phyloP scores from a whole-genome alignment of 2,797 vertebrate genomes.

The Crocodylus rhombifer region DNA sequence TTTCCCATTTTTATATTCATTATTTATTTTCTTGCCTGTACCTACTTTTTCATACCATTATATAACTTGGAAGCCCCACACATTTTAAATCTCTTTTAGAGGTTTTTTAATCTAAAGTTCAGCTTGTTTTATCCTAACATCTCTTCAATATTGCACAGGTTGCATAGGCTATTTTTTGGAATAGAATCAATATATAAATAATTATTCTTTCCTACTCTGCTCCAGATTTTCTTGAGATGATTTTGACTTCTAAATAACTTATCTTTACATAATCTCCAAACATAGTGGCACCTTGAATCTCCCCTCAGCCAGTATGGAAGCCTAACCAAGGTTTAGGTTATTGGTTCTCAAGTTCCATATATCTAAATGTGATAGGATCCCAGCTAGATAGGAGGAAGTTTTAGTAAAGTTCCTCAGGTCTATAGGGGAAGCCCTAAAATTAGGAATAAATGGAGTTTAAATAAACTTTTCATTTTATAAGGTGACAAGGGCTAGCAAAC shows the following conservation, averaged over 20 bases:
- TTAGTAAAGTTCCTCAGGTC: background rate
- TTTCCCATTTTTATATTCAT: background rate
- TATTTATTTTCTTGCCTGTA: background rate
- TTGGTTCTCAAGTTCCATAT: background rate
- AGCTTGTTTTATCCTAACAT: background rate
- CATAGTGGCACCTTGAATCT: fast-evolving
- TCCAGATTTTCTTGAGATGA: background rate
- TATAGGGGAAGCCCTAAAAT: fast-evolving
- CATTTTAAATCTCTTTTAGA: background rate
- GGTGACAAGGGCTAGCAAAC: background rate
- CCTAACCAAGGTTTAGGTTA: fast-evolving
- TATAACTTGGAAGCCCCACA: background rate
- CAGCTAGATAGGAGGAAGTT: background rate
- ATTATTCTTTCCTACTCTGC: background rate
- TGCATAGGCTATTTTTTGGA: background rate
- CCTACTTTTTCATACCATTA: background rate
- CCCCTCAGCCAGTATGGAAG: background rate
- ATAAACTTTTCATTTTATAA: background rate
- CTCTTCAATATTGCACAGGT: background rate
- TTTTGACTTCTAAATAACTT: background rate
- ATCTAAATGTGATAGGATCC: background rate
- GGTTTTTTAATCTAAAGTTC: background rate
- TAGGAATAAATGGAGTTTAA: background rate
- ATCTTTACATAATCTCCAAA: background rate
- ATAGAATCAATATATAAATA: background rate